phyloP scores from a whole-genome alignment of 2,888 invertebrate genomes.

The Crepidodera aurea region DNA sequence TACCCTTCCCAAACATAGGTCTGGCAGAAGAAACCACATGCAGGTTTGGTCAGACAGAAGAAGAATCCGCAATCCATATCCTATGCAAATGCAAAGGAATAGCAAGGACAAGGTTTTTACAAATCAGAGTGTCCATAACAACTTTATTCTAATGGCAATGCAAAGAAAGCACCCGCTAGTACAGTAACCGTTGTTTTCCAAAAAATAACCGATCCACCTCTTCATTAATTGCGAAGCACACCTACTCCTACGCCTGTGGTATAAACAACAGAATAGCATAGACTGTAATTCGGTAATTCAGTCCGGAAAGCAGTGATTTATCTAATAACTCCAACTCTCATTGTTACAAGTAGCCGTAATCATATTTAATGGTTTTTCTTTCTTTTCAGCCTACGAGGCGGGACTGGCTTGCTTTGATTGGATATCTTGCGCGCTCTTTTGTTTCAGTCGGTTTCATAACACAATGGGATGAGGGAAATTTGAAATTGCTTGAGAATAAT shows the following conservation, averaged over 20 bases:
- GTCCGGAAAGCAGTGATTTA: conserved; percentile 57
- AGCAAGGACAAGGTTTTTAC: too few species aligned
- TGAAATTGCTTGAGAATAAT: not conserved
- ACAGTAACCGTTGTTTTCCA: too few species aligned
- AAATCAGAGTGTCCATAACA: too few species aligned
- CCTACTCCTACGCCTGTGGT: conserved; percentile 46
- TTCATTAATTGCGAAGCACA: not conserved
- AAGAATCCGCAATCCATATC: too few species aligned
- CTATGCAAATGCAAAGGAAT: too few species aligned
- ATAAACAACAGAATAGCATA: conserved; percentile 46
- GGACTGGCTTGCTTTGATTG: conserved; percentile 16
- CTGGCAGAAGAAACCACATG: too few species aligned
- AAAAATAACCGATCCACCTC: not conserved
- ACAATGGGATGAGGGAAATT: not conserved
- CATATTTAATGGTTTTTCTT: conserved; percentile 40
- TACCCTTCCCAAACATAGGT: too few species aligned
- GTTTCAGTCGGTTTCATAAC: conserved; percentile 2
- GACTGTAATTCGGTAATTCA: conserved; percentile 48
- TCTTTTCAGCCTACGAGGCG: conserved; percentile 22
- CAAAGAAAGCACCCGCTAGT: too few species aligned
- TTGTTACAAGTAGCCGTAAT: conserved; percentile 54
- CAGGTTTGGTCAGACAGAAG: too few species aligned
- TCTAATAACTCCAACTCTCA: conserved; percentile 52
- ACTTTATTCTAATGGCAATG: too few species aligned
- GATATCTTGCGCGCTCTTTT: conserved; percentile 21